Base-by-base conservation (phyloP, 1,140 invertebrate genomes). In the Cherax quadricarinatus region DNA sequence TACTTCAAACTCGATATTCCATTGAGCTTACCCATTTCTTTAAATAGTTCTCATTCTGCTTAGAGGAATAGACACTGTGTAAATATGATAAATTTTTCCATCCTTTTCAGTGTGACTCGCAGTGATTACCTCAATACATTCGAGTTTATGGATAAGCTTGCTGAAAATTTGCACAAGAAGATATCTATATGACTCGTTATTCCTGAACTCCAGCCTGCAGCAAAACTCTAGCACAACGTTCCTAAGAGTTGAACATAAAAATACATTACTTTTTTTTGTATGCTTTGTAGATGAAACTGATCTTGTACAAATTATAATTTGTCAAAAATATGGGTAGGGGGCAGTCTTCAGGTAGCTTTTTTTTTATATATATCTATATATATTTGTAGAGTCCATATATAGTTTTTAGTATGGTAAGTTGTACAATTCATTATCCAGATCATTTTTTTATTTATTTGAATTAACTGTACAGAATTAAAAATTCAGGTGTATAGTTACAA, bases 81-180 rank as follows among this genome's bases (percentile, higher is more conserved):
- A 41, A 41, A 41, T 41, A 41, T 41, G 30, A 41, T 41, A 41
- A 41, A 41, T 41, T 41, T 41, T 57, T 14, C 62, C 93, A 94
- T 84, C 85, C 81, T 84, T 94, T 94, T 18, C 90, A 97, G 97
- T 94, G 97, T 99, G 0, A 96, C 97, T 91, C 96, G 98, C 92
- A 95, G 96, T 53, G 99, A 99, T 95, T 99, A 99, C 95, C 96
- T 99, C 94, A 98, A 99, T 95, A 99, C 99, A 0, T 99, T 99
- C 95, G 98, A 98, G 94, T 99, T 99, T 95, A 97, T 99, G 95
- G 96, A 99, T 95, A 99, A 99, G 95, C 95, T 99, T 81, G 98
- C 98, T 82, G 98, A 98, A 94, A 99, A 99, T 95, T 96, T 99
- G 93, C 96, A 97, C 91, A 97, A 97, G 91, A 97, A 97, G 94